These are phyloP conservation scores for Sus cebifrons DNA, from an alignment of 2,797 vertebrate genomes.

Conservation along the genomic window DNA sequence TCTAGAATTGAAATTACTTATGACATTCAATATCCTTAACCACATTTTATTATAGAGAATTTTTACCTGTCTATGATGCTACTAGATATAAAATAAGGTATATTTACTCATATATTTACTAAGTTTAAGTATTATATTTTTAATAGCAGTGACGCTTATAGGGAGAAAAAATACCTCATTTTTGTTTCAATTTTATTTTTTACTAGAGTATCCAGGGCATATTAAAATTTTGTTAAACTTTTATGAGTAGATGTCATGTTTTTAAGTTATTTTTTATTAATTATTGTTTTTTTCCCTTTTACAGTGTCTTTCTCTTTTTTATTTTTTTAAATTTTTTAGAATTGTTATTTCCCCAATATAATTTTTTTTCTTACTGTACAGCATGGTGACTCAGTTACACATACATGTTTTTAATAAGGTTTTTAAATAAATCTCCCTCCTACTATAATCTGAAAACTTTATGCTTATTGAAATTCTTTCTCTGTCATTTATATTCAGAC, in stretches of 20 bases:
- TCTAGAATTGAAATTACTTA: conserved; percentile 14
- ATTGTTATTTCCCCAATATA: no score
- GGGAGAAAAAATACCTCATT: background rate
- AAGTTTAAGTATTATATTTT: conserved; percentile 15
- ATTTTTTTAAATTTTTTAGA: no score
- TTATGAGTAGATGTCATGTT: background rate
- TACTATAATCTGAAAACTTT: conserved; percentile 75
- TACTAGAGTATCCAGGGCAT: background rate
- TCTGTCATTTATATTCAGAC: background rate
- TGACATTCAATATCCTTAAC: background rate
- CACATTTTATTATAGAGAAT: background rate
- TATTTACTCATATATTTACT: background rate
- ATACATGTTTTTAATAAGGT: conserved; percentile 47
- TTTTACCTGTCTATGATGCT: background rate
- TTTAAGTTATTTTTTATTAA: background rate
- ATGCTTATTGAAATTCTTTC: conserved; percentile 63
- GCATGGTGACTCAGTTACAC: no score
- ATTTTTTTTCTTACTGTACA: no score
- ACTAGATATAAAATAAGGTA: background rate
- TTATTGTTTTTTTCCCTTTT: background rate
- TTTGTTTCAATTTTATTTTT: conserved; percentile 40
- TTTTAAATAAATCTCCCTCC: conserved; percentile 81
- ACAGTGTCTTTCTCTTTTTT: no score
- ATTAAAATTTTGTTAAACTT: background rate
- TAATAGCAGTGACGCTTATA: background rate